These are phyloP conservation scores for Mustela erminea DNA, from an alignment of 2,797 vertebrate species.

Conservation along the genomic window DNA sequence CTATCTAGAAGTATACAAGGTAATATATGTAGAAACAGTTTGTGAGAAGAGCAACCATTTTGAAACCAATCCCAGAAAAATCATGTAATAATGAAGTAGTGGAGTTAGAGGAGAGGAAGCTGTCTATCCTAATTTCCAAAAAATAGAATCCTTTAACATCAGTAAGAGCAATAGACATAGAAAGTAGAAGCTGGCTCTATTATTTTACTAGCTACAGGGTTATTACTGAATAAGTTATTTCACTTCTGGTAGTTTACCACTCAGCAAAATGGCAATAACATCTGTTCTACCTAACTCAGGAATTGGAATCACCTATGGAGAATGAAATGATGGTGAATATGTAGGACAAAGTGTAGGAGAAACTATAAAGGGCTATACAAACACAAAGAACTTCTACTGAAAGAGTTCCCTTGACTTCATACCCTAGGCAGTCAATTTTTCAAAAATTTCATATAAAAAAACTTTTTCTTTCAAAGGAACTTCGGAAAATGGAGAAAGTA, in stretches of 20 bases:
- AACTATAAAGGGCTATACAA: neutral
- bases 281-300: neutral
- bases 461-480: neutral
- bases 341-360: neutral
- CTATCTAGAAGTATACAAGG: neutral
- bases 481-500: neutral
- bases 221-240: neutral
- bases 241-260: neutral
- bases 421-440: neutral
- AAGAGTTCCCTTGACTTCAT: neutral
- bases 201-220: neutral
- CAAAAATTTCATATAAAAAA: conserved; percentile 6
- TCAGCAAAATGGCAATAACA: neutral
- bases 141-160: neutral
- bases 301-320: neutral
- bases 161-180: neutral
- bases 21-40: neutral
- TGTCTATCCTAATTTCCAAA: neutral
- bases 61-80: neutral
- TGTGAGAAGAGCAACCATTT: neutral
- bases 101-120: neutral
- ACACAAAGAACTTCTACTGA: neutral
- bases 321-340: conserved; percentile 13
- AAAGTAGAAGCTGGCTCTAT: neutral
- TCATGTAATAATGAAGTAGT: neutral